Evolutionary conservation across 1,140 invertebrate species (phyloP), one percentile per base, ranked within the genome.

Genomic region (Drosophila arizonae): DNA sequence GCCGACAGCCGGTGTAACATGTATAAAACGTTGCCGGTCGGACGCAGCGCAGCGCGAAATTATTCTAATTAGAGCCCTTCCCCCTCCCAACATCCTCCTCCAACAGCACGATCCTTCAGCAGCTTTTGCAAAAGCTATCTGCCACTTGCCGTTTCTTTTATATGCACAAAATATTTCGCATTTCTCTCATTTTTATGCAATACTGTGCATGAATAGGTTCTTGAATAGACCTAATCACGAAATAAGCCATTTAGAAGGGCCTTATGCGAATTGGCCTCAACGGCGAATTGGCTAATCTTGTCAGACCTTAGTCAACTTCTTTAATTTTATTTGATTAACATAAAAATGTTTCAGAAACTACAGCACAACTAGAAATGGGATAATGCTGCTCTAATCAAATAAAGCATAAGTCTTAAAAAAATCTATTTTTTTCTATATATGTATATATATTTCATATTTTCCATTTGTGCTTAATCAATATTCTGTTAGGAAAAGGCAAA

Each of bases 41-140:
- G 64, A 78, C 82, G 82, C 82, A 86, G 69, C 72, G 79, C 76
- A 86, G 82, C 82, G 82, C 72, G 71, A 87, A 86, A 86, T 86
- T 86, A 86, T 86, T 86, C 82, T 86, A 86, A 86, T 86, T 86
- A 86, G 82, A 69, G 58, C 70, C 8, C 52, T 17, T 17, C 17
- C 21, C 21, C 21, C 21, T 24, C 21, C 21, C 17, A 17, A 17
- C 17, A 24, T 3, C 50, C 21, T 39, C 24, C 48, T 10, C 41
- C 68, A 65, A 26, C 52, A 57, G 15, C 45, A 0, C 6, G 33
- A 33, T 33, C 33, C 33, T 8, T 33, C 33, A 33, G 9, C 33
- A 9, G 33, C 21, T 17, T 55, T 46, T 72, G 36, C 33, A 26
- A 45, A 66, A 66, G 60, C 10, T 46, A 17, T 62, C 28, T 62